Evolutionary conservation across 2,797 vertebrate species (phyloP).

Genomic region (Aselliscus stoliczkanus): DNA sequence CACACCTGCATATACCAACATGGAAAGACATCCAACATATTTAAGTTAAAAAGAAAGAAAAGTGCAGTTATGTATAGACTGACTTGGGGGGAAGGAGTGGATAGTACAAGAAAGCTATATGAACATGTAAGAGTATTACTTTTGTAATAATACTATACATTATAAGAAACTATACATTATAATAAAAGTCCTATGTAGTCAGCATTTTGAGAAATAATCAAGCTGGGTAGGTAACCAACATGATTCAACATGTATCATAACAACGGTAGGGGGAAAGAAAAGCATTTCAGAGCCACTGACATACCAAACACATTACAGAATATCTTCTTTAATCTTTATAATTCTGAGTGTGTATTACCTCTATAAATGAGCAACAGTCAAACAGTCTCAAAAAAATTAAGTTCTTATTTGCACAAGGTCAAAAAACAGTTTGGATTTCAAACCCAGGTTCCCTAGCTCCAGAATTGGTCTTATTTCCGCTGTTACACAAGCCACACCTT

Average conservation of each 20-base stretch:
- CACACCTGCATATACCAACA: not conserved
- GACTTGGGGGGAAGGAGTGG: not conserved
- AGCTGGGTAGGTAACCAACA: not conserved
- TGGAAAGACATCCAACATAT: not conserved
- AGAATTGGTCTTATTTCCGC: not conserved
- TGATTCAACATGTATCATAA: not conserved
- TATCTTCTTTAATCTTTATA: not conserved
- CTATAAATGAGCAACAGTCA: not conserved
- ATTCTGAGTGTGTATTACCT: not conserved
- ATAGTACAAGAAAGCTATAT: not conserved
- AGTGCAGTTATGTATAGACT: not conserved
- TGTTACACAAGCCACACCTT: not conserved
- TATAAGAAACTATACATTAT: not conserved
- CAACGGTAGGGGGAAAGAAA: not conserved
- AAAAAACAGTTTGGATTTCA: conserved; percentile 28
- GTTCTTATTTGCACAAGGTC: not conserved
- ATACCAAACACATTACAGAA: not conserved
- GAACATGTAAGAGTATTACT: not conserved
- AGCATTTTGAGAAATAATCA: not conserved
- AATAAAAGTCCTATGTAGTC: not conserved
- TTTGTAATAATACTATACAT: not conserved
- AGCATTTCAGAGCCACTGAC: not conserved
- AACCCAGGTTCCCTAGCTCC: not conserved
- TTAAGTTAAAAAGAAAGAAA: not conserved
- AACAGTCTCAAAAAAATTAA: not conserved